Evolutionary conservation across 2,888 invertebrate genomes (phyloP).

Genomic region (Sthenelais limicola): DNA sequence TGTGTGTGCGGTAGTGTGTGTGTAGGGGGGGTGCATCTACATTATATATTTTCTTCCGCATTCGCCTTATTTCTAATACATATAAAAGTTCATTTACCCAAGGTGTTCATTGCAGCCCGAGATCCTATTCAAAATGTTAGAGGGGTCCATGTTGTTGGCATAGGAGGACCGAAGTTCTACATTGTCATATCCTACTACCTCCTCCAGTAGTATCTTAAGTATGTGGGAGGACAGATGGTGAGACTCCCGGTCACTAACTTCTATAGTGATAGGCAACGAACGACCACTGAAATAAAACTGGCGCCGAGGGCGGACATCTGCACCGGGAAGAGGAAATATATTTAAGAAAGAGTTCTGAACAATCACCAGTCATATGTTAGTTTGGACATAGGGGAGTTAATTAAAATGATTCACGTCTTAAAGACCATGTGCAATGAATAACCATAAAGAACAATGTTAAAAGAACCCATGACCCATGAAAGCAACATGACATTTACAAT

Average conservation of each 20-base stretch:
- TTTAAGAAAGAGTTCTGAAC: no score
- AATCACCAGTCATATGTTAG: no score
- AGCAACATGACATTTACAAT: no score
- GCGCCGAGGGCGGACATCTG: constrained; percentile 55
- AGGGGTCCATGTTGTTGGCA: constrained; percentile 63
- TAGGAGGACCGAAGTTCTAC: constrained; percentile 59
- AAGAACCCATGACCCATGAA: no score
- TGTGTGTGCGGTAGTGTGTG: no score
- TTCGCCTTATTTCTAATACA: no score
- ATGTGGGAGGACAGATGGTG: constrained; percentile 71
- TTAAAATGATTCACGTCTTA: no score
- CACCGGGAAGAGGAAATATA: constrained; percentile 36
- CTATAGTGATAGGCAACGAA: constrained; percentile 62
- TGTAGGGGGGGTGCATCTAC: no score
- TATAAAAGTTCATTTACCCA: neutral
- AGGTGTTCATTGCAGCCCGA: constrained; percentile 57
- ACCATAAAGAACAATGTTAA: no score
- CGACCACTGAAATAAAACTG: constrained; percentile 62
- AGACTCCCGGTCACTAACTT: constrained; percentile 68
- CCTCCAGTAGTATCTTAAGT: constrained; percentile 67
- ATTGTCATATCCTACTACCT: constrained; percentile 71
- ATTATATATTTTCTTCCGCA: no score
- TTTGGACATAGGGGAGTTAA: no score
- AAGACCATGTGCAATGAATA: no score
- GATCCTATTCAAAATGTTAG: constrained; percentile 65